These are phyloP conservation scores for Stomatorhinus ivindoensis DNA, from an alignment of 2,113 vertebrate genomes.

Conservation along the genomic window DNA sequence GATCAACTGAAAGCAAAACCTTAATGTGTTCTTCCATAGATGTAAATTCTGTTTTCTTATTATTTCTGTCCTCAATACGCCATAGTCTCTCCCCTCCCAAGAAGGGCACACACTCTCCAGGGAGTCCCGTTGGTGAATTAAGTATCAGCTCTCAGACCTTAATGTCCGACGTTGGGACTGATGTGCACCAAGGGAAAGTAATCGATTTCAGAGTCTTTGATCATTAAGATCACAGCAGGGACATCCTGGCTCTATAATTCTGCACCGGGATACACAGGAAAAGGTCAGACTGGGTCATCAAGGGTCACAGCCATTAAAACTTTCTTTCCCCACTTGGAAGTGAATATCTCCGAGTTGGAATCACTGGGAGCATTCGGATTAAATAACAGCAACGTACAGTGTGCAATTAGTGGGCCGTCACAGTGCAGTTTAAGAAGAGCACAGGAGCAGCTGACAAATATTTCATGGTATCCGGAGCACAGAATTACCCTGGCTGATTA, in stretches of 20 bases:
- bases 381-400: neutral
- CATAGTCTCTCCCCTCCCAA: neutral
- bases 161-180: neutral
- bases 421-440: neutral
- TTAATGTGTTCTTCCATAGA: neutral
- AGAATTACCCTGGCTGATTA: constrained; percentile 3
- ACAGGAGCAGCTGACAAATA: neutral
- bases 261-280: neutral
- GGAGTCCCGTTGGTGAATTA: neutral
- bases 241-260: neutral
- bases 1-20: neutral
- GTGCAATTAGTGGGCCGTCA: constrained; percentile 8
- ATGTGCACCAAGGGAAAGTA: neutral
- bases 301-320: neutral
- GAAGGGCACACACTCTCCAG: neutral
- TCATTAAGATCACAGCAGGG: neutral
- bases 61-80: neutral
- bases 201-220: neutral
- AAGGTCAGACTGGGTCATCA: neutral
- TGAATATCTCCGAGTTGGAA: neutral
- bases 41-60: neutral
- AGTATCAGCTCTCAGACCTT: constrained; percentile 1
- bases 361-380: neutral
- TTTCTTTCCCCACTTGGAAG: neutral
- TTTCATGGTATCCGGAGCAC: neutral